Conservation (phyloP, 2,888 invertebrate species). For the Troides oblongomaculatus region DNA sequence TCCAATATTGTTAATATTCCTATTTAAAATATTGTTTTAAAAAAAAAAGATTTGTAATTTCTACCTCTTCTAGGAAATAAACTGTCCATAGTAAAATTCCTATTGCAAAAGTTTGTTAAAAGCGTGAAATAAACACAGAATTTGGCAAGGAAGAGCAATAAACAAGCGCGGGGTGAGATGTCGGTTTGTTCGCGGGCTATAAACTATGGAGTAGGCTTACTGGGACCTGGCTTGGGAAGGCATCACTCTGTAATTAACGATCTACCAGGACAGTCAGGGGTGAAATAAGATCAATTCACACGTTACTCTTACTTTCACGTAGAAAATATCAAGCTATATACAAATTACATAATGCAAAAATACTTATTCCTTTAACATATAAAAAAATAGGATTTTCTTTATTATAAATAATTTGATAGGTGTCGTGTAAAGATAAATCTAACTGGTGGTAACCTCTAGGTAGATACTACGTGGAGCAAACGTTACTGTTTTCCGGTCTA, state of each 20-base stretch:
- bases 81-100: background rate
- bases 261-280: conserved; percentile 59
- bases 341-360: too few relatives aligned
- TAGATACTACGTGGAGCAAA: too few relatives aligned
- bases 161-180: conserved; percentile 67
- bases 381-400: too few relatives aligned
- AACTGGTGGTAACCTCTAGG: too few relatives aligned
- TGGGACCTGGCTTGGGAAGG: conserved; percentile 50
- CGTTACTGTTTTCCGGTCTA: too few relatives aligned
- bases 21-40: too few relatives aligned
- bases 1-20: too few relatives aligned
- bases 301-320: background rate
- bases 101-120: conserved; percentile 14
- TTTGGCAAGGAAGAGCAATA: conserved; percentile 59
- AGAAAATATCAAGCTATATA: background rate
- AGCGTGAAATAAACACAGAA: conserved; percentile 32
- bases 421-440: too few relatives aligned
- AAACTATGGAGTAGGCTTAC: conserved; percentile 61
- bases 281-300: conserved; percentile 75
- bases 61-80: background rate
- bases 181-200: conserved; percentile 75
- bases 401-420: too few relatives aligned
- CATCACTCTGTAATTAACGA: conserved; percentile 74
- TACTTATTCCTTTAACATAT: too few relatives aligned
- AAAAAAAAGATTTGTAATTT: too few relatives aligned